Conservation (phyloP, 1,140 invertebrate species). For the Limonius californicus region DNA sequence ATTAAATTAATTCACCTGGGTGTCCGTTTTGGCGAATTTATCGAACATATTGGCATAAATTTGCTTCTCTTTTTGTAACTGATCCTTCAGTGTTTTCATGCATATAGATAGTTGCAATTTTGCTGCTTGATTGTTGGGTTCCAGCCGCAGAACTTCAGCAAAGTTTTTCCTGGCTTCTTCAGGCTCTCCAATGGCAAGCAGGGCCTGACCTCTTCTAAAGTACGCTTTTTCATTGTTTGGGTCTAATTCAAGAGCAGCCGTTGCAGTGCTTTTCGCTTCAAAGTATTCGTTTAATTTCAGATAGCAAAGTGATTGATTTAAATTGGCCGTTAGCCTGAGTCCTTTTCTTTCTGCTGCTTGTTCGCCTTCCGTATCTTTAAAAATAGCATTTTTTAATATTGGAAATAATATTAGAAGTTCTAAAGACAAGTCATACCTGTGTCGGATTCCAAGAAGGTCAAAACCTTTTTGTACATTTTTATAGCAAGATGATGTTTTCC, state of each 20-base stretch:
- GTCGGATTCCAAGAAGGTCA: slow-evolving; percentile 41
- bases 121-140: slow-evolving; percentile 77
- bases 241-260: slow-evolving; percentile 72
- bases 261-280: slow-evolving; percentile 65
- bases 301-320: slow-evolving; percentile 84
- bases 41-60: slow-evolving; percentile 95
- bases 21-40: slow-evolving; percentile 77
- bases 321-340: slow-evolving; percentile 66
- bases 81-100: slow-evolving; percentile 69
- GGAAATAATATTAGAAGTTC: background rate
- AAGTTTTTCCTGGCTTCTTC: slow-evolving; percentile 79
- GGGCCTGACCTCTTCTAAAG: slow-evolving; percentile 83
- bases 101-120: slow-evolving; percentile 71
- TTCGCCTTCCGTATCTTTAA: background rate
- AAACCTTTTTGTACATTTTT: slow-evolving; percentile 82
- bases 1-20: slow-evolving; percentile 57
- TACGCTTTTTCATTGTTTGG: slow-evolving; percentile 82
- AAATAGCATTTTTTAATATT: too few species aligned
- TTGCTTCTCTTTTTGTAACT: slow-evolving; percentile 79
- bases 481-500: slow-evolving; percentile 75
- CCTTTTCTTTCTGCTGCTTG: background rate
- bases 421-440: slow-evolving; percentile 31
- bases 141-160: slow-evolving; percentile 55
- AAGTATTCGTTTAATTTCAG: slow-evolving; percentile 75
- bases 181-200: slow-evolving; percentile 71